These are phyloP conservation scores for Pogona vitticeps DNA, from an alignment of 2,113 vertebrate genomes.

Conservation along the genomic window DNA sequence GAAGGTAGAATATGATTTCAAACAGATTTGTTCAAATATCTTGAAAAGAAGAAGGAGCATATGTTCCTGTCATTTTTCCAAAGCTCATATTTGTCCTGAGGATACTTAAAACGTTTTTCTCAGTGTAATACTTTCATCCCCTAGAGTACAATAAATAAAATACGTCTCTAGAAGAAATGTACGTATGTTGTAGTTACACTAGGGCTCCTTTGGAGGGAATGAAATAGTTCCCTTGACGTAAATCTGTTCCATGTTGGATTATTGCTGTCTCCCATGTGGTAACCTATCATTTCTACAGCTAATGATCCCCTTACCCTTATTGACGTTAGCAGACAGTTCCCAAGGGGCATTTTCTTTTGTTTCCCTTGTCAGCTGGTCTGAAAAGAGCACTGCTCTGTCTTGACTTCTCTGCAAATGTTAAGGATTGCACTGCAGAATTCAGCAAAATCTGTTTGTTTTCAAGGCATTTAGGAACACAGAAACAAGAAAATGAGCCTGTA, in stretches of 20 bases:
- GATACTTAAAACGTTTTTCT: slow-evolving; percentile 31
- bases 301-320: slow-evolving; percentile 55
- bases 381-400: slow-evolving; percentile 41
- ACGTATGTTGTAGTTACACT: slow-evolving; percentile 47
- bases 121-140: slow-evolving; percentile 46
- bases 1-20: slow-evolving; percentile 49
- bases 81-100: slow-evolving; percentile 33
- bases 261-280: slow-evolving; percentile 52
- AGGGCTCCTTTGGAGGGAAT: slow-evolving; percentile 53
- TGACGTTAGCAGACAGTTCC: slow-evolving; percentile 58
- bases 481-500: background rate
- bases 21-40: slow-evolving; percentile 40
- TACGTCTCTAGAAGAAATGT: slow-evolving; percentile 39
- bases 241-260: slow-evolving; percentile 47
- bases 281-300: slow-evolving; percentile 47
- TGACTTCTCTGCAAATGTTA: slow-evolving; percentile 52
- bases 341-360: slow-evolving; percentile 54
- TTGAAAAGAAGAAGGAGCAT: slow-evolving; percentile 46
- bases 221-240: slow-evolving; percentile 56
- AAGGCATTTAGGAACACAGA: slow-evolving; percentile 12
- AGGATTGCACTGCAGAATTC: slow-evolving; percentile 45
- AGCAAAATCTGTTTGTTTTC: slow-evolving; percentile 46
- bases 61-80: slow-evolving; percentile 48
- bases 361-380: slow-evolving; percentile 57
- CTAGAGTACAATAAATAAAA: slow-evolving; percentile 48